Base-by-base conservation (phyloP, 2,113 vertebrate genomes). In the Bufo bufo region DNA sequence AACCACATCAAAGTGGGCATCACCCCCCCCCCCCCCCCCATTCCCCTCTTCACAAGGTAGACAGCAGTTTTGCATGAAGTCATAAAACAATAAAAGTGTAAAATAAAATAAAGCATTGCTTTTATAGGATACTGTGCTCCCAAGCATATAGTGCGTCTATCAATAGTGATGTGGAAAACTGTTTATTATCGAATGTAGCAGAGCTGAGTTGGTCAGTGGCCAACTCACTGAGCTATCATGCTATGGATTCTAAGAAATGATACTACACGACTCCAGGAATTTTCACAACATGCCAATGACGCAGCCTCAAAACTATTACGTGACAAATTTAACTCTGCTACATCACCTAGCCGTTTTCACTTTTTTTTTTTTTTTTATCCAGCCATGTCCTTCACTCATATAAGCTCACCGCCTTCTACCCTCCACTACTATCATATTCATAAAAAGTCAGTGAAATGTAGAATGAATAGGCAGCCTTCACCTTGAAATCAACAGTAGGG, bases 401-500 rank as follows among this genome's bases (percentile, higher is more conserved):
- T 10, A 66, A 74, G 71, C 66, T 33, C n/a, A 3, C 69, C 69
- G 5, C 7, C 9, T 3, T 43, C 23, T 4, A 6, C 66, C 66
- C 71, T 49, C 43, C 50, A 75, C 47, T 75, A 19, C 72, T 49
- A 61, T 45, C 3, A 45, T 63, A 81, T 61, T 81, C 79, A 81
- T 47, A 81, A 61, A 63, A 81, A 19, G 14, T 63, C 56, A 61
- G 9, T 2, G 0, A 19, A 20, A 81, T 61, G 56, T 19, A 43
- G 23, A 4, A 59, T 7, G n/a, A 80, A 80, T 43, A 17, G 78
- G 16, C 56, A 43, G 23, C n/a, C 2, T 61, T 45, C 79, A 81
- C 79, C 56, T 81, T 81, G 13, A 23, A 47, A 85, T 85, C 54
- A 61, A 43, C 72, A 77, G 43, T 50, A 11, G 14, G 77, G 50